phyloP scores from a whole-genome alignment of 2,888 invertebrate species.

The Lasioglossum figueresi region DNA sequence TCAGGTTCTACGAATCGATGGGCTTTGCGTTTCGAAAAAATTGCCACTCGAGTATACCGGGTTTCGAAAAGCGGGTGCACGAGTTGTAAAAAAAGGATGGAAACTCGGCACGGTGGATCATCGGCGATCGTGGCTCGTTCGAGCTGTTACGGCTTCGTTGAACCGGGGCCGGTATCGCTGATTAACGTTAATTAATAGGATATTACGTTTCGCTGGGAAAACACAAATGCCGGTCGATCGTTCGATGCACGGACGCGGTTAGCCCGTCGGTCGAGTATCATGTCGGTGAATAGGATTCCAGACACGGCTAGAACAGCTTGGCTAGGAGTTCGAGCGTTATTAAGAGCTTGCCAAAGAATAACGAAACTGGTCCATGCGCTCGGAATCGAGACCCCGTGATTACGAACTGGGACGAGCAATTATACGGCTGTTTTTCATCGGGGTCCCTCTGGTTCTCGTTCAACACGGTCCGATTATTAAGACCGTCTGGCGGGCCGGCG shows the following conservation, averaged over 20 bases:
- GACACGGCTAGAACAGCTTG: neutral
- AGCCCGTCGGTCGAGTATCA: constrained; percentile 6
- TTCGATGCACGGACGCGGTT: constrained; percentile 25
- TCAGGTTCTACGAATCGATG: neutral
- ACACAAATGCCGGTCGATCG: constrained; percentile 30
- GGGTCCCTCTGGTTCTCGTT: neutral
- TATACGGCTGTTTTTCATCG: constrained; percentile 44
- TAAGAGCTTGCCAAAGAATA: constrained; percentile 25
- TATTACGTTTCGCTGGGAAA: constrained; percentile 37
- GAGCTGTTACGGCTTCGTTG: constrained; percentile 24
- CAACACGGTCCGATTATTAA: constrained; percentile 41
- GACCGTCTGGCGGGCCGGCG: constrained; percentile 2
- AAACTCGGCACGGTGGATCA: constrained; percentile 29
- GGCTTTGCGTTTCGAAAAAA: neutral
- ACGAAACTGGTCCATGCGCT: constrained; percentile 35
- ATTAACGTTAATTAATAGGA: constrained; percentile 66
- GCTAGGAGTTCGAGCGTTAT: constrained; percentile 36
- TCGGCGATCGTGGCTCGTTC: neutral
- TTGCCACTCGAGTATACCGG: neutral
- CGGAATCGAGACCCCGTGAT: constrained; percentile 34
- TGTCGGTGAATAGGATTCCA: constrained; percentile 48
- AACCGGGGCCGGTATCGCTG: constrained; percentile 18
- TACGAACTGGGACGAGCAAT: constrained; percentile 54
- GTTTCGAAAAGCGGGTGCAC: neutral
- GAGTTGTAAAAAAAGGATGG: constrained; percentile 31